A percentile compares a stretch with the other conserved stretches of the same genome.
Evolutionary conservation across 1,140 invertebrate species (phyloP).

Genomic region (Lepidurus couesii): DNA sequence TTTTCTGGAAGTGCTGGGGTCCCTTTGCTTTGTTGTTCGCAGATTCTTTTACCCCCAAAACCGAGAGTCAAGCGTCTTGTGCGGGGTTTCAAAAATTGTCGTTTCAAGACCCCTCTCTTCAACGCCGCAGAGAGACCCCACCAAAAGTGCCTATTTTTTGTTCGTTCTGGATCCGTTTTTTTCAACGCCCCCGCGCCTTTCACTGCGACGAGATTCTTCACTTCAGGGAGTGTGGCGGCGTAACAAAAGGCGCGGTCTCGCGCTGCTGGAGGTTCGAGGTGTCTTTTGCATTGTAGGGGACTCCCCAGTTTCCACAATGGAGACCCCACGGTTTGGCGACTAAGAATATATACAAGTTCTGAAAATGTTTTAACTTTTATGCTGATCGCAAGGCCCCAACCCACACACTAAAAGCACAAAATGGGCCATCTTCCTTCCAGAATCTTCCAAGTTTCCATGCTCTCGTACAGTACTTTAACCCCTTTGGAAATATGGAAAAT

Average conservation of each 20-base stretch:
- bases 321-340: conserved; percentile 6
- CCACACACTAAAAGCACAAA: background rate
- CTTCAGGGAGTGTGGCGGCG: conserved; percentile 16
- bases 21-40: conserved; percentile 1
- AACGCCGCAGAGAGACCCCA: background rate
- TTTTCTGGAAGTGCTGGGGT: background rate
- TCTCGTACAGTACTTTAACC: background rate
- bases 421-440: background rate
- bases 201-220: conserved; percentile 13
- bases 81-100: background rate
- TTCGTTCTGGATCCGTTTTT: background rate
- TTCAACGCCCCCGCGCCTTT: conserved; percentile 12
- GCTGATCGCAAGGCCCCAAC: background rate
- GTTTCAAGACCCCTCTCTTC: background rate
- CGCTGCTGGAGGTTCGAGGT: conserved; percentile 16
- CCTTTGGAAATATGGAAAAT: background rate
- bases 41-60: background rate
- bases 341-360: background rate
- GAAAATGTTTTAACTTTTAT: conserved; percentile 6
- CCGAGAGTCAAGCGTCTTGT: background rate
- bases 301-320: conserved; percentile 10
- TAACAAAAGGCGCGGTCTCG: conserved; percentile 12
- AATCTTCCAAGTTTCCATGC: background rate
- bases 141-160: background rate
- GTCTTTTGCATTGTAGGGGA: conserved; percentile 12